Base-by-base conservation (phyloP, 2,113 vertebrate genomes). In the Oenanthe oenanthe region DNA sequence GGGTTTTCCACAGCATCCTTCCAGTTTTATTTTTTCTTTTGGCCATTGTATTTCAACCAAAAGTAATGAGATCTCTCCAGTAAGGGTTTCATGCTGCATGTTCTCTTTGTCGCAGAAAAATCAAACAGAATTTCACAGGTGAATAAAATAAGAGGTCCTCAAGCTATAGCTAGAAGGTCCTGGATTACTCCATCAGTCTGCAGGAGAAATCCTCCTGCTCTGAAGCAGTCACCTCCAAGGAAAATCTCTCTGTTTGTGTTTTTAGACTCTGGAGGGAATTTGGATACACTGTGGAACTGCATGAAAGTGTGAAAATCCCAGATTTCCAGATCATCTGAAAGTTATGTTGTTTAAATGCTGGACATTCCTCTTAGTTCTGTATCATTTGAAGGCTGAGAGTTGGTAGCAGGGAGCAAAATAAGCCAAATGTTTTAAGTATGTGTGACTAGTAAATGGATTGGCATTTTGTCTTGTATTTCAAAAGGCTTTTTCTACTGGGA, bases 391-490 rank as follows among this genome's bases (percentile, higher is more conserved):
- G 36, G 40, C 18, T 67, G 32, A 48, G 36, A 79, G 66, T 31
- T 0, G 0, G 50, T 72, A 72, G 29, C 40, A 67, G 65, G 31
- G 48, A 92, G 66, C 16, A 75, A 85, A 93, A 76, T 24, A 65
- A 77, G 50, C 70, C 24, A 77, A 73, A 70, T 51, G n/a, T 86
- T 90, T 94, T 43, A 80, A 83, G 25, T 56, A 42, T 48, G 17
- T 92, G 91, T 48, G 72, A 86, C 63, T 77, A 63, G 68, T 76
- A 83, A 92, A 88, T 71, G 67, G 91, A 91, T 60, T 91, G 85
- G 89, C 83, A 92, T 93, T 96, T 95, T 94, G 79, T 92, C 79
- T 95, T 92, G 56, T 60, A 56, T 94, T 95, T 95, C 88, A 94
- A 94, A 95, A 90, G 83, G 63, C 40, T 93, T 97, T 93, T 95